phyloP scores from a whole-genome alignment of 2,113 vertebrate genomes.

The Hiodon alosoides region DNA sequence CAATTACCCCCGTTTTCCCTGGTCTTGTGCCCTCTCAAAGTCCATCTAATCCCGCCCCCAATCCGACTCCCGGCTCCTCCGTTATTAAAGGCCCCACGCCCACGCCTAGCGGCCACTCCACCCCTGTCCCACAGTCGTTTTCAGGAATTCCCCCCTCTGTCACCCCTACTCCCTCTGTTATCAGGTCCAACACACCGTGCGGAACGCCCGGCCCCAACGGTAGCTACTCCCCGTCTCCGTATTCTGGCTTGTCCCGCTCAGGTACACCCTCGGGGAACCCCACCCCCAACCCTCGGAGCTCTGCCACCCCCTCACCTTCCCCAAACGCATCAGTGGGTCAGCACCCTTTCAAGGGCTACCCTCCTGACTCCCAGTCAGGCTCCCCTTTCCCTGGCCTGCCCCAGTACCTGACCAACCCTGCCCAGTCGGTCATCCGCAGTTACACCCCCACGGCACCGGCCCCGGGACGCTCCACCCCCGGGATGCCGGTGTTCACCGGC shows the following conservation, averaged over 20 bases:
- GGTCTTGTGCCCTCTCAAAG: constrained; percentile 73
- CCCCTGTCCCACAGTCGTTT: constrained; percentile 38
- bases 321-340: constrained; percentile 63
- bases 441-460: constrained; percentile 70
- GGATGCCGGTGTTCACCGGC: constrained; percentile 61
- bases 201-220: constrained; percentile 63
- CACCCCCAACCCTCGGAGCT: constrained; percentile 40
- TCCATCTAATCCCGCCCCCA: constrained; percentile 44
- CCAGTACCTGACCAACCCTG: constrained; percentile 59
- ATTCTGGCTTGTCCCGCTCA: constrained; percentile 65
- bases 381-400: constrained; percentile 55
- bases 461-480: constrained; percentile 67
- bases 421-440: constrained; percentile 73
- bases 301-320: constrained; percentile 55
- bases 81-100: constrained; percentile 61
- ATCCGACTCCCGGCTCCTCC: constrained; percentile 61
- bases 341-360: constrained; percentile 71
- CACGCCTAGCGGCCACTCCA: constrained; percentile 50
- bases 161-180: constrained; percentile 61
- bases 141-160: constrained; percentile 31
- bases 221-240: constrained; percentile 65
- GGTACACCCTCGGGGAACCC: constrained; percentile 52
- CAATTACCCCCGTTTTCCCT: constrained; percentile 76
- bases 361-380: constrained; percentile 61
- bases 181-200: constrained; percentile 66